Conservation (phyloP, 30 jellyfish, hydroid and myxozoan genomes). For the Turritopsis dohrnii region DNA sequence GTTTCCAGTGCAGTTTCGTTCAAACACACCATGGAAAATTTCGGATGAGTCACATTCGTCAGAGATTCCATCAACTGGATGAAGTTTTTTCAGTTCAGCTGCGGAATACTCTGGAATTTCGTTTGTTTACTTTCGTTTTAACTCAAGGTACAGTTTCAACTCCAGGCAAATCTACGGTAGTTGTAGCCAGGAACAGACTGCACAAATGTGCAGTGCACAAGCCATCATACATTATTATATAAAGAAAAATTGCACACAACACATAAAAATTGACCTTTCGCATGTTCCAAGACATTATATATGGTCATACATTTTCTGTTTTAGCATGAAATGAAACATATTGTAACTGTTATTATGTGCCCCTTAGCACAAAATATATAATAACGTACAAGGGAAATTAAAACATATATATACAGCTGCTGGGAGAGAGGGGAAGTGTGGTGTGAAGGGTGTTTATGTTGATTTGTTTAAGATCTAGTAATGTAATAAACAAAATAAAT, state of each 20-base stretch:
- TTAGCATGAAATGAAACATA: not conserved
- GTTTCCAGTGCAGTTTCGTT: not conserved
- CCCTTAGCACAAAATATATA: not conserved
- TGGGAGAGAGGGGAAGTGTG: too few species aligned
- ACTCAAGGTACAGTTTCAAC: not conserved
- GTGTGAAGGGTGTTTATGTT: not conserved
- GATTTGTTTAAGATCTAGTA: not conserved
- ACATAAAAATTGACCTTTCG: not conserved
- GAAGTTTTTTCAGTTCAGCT: not conserved
- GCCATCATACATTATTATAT: not conserved
- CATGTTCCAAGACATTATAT: not conserved
- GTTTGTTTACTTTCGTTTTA: not conserved
- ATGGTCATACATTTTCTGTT: not conserved
- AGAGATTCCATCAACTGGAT: not conserved
- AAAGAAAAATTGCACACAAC: not conserved
- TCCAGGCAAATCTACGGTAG: not conserved
- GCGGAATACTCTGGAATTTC: not conserved
- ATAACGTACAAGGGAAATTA: not conserved
- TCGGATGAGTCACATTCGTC: not conserved
- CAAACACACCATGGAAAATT: not conserved
- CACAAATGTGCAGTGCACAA: not conserved
- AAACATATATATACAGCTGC: too few species aligned
- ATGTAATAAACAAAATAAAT: not conserved
- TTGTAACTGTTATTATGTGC: not conserved
- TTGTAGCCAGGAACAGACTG: not conserved